Base-by-base conservation (phyloP, 2,113 vertebrate genomes). In the Eleginops maclovinus region DNA sequence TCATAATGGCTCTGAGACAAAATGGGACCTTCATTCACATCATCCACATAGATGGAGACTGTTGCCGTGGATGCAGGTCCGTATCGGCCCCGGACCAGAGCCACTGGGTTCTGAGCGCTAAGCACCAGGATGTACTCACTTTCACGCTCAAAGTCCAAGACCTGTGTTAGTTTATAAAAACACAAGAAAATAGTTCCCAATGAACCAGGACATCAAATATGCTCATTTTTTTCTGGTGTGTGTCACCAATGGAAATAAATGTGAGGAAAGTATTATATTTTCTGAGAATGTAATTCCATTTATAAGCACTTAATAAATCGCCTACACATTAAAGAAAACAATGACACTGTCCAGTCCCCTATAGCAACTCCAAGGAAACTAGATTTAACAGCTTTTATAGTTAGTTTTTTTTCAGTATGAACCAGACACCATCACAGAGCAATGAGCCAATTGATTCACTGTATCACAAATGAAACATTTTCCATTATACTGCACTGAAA, bases 131-230 rank as follows among this genome's bases (percentile, higher is more conserved):
- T 94, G 81, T 96, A 95, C 72, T 95, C 93, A 13, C 92, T 94
- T 80, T 94, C 93, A 4, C 91, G 91, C 71, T 96, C 95, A 84
- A 94, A 95, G 88, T 96, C 95, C 82, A 95, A 80, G 1, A 92
- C 92, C 95, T 96, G 75, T 31, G 21, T 47, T 56, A 31, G 58
- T 21, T 75, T 6, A 24, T 12, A 19, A 10, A 49, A 22, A 54
- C 36, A 43, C 51, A 69, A 53, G 51, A 53, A 22, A 22, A 22
- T 53, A 24, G 12, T 53, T 53, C 51, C 21, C 21, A 53, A 14
- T 53, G 51, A 53, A 53, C 11, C 51, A 53, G 51, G 51, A 22
- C 51, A 53, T 6, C 7, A n/a, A n/a, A n/a, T n/a, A n/a, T n/a
- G n/a, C n/a, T n/a, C n/a, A n/a, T n/a, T n/a, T n/a, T n/a, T n/a